Evolutionary conservation across 2,888 invertebrate genomes (phyloP), one percentile per base, ranked within the genome.

Genomic region (Augiades crinisus): DNA sequence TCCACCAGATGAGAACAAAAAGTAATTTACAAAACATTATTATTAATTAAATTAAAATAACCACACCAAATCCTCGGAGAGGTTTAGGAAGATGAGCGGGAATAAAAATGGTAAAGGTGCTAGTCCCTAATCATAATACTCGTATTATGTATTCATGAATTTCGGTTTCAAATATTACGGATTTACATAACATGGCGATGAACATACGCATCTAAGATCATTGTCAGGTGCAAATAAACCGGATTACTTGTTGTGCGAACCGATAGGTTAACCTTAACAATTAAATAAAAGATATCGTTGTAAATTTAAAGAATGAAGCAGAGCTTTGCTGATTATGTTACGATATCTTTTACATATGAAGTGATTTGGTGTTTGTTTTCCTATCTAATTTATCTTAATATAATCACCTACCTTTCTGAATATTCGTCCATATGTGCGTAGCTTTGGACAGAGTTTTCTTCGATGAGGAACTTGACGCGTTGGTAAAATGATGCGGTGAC

Each of bases 401-500:
- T 53, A 55, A 64, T 61, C 84, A 93, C 95, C 94, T 93, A 99
- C 99, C 98, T 98, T 91, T 98, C 98, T 75, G 98, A 98, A 91
- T 99, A 99, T 89, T 98, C 97, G 89, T 97, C 96, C 92, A 96
- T 95, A 81, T 98, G 97, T 44, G 99, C 98, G 89, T 99, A 99
- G 75, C 97, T 98, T 90, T 99, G 99, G 55, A 99, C 98, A 60
- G 98, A 98, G 85, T 98, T 98, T 83, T 99, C 98, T 90, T 99
- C 99, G 62, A 99, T 97, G 65, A 99, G 94, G 90, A 99, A 99
- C 81, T 97, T 96, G 84, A 99, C 98, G 51, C 98, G 93, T 79
- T 99, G 98, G 80, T 98, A 98, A 91, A 99, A 99, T 22, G 98
- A 98, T 2, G 98, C 98, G 16, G 98, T 98, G 64, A 98, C 97